Evolutionary conservation across 2,797 vertebrate genomes (phyloP).

Genomic region (Microchirus variegatus): DNA sequence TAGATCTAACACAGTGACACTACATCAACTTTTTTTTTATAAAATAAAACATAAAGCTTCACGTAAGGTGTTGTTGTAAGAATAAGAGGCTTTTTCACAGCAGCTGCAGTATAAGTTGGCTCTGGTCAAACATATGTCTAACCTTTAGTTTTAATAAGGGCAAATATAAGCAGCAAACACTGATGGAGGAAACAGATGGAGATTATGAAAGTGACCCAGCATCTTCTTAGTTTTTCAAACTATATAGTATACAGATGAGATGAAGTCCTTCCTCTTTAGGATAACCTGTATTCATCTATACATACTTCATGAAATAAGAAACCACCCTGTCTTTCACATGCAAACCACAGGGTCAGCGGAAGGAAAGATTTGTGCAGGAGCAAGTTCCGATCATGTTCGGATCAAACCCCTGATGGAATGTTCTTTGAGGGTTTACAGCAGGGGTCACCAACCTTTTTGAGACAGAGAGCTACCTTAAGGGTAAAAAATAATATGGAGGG

Average conservation of each 20-base stretch:
- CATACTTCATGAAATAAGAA: slow-evolving; percentile 37
- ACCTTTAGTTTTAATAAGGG: slow-evolving; percentile 61
- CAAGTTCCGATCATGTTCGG: not conserved
- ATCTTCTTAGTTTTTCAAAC: slow-evolving; percentile 4
- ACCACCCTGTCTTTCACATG: slow-evolving; percentile 39
- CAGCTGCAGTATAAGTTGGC: not conserved
- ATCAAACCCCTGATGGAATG: not conserved
- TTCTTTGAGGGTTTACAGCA: too few relatives aligned
- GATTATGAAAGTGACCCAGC: slow-evolving; percentile 17
- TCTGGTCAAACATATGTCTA: slow-evolving; percentile 52
- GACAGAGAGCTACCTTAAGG: too few relatives aligned
- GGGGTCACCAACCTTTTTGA: too few relatives aligned
- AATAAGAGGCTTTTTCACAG: too few relatives aligned
- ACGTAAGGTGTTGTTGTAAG: too few relatives aligned
- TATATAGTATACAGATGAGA: not conserved
- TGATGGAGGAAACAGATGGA: slow-evolving; percentile 53
- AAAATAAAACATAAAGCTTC: too few relatives aligned
- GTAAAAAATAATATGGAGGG: too few relatives aligned
- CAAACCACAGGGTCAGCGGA: slow-evolving; percentile 32
- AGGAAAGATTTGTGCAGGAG: slow-evolving; percentile 22
- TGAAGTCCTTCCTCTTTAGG: not conserved
- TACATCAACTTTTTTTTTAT: too few relatives aligned
- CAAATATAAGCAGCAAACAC: slow-evolving; percentile 24
- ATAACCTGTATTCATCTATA: slow-evolving; percentile 1
- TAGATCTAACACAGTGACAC: too few relatives aligned